Percentiles rank a stretch among this genome's conserved stretches.
Evolutionary conservation across 1,140 invertebrate species (phyloP).

Genomic region (Drosophila chauvacae): DNA sequence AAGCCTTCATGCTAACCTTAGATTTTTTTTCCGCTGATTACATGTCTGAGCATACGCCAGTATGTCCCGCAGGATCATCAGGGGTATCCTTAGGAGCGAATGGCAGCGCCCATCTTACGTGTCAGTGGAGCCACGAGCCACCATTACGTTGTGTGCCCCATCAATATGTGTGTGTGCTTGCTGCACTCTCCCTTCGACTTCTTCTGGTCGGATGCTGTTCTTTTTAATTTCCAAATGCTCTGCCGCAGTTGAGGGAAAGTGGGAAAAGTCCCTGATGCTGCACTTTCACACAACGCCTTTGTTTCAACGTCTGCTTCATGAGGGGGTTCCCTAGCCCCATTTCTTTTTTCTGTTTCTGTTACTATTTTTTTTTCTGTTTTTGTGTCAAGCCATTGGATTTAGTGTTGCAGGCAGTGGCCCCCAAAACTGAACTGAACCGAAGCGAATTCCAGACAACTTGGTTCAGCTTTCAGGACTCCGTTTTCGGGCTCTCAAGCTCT

Average conservation of each 20-base stretch:
- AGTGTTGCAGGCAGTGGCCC: slow-evolving; percentile 27
- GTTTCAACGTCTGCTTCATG: slow-evolving; percentile 5
- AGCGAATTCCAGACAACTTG: slow-evolving; percentile 1
- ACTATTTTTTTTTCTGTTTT: neutral
- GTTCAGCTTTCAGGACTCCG: slow-evolving; percentile 1
- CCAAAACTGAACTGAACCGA: slow-evolving; percentile 1
- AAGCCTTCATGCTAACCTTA: neutral
- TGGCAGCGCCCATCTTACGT: slow-evolving; percentile 15
- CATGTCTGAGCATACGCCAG: slow-evolving; percentile 4
- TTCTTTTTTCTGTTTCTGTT: neutral
- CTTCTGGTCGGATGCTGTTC: slow-evolving; percentile 16
- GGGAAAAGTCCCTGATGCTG: slow-evolving; percentile 47
- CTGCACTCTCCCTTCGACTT: slow-evolving; percentile 27
- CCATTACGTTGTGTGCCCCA: slow-evolving; percentile 3
- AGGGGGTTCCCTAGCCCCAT: slow-evolving; percentile 2
- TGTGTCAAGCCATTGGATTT: slow-evolving; percentile 49
- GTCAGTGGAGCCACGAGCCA: slow-evolving; percentile 13
- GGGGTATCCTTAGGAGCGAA: slow-evolving; percentile 2
- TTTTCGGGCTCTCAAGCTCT: slow-evolving; percentile 12
- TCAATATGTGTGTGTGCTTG: slow-evolving; percentile 16
- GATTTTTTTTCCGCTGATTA: neutral
- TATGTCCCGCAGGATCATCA: slow-evolving; percentile 1
- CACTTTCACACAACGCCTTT: slow-evolving; percentile 49
- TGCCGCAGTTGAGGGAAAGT: slow-evolving; percentile 36
- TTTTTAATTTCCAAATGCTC: slow-evolving; percentile 76